Percentiles rank a stretch among this genome's conserved stretches.
These are phyloP conservation scores for Ernsta delagoae DNA, from an alignment of 2,888 invertebrate species.

Conservation along the genomic window DNA sequence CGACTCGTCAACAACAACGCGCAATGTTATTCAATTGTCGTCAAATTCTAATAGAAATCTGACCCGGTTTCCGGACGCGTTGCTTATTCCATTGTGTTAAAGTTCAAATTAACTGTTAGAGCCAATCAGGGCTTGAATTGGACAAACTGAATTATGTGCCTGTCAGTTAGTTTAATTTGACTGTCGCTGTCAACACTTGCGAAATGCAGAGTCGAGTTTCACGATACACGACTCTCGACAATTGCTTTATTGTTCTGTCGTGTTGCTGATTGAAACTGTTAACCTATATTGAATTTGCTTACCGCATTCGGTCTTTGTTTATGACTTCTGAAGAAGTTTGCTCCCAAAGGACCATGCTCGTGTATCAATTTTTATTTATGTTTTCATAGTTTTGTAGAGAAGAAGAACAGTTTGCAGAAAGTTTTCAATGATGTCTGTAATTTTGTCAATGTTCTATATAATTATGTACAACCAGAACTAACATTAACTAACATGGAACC, in stretches of 20 bases:
- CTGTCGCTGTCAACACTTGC: conserved; percentile 38
- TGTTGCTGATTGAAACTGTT: conserved; percentile 7
- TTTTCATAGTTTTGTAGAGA: neutral
- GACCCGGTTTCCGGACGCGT: conserved; percentile 44
- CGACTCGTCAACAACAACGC: conserved; percentile 25
- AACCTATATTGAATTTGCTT: conserved; percentile 7
- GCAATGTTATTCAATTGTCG: conserved; percentile 49
- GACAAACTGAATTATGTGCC: conserved; percentile 35
- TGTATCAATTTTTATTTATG: neutral
- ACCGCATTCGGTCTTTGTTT: neutral
- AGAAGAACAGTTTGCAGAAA: neutral
- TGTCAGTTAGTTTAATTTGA: conserved; percentile 40
- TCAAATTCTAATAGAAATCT: conserved; percentile 48
- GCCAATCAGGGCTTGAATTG: conserved; percentile 39
- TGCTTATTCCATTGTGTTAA: conserved; percentile 37
- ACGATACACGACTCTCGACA: conserved; percentile 24
- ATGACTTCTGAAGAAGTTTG: neutral
- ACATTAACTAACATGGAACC: too few species aligned
- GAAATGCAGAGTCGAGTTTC: conserved; percentile 34
- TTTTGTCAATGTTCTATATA: too few species aligned
- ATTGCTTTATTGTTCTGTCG: conserved; percentile 8
- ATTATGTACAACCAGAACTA: too few species aligned
- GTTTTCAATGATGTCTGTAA: too few species aligned
- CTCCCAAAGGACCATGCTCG: neutral
- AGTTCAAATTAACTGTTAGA: conserved; percentile 36